phyloP scores from a whole-genome alignment of 2,113 vertebrate genomes.

The Euleptes europaea region DNA sequence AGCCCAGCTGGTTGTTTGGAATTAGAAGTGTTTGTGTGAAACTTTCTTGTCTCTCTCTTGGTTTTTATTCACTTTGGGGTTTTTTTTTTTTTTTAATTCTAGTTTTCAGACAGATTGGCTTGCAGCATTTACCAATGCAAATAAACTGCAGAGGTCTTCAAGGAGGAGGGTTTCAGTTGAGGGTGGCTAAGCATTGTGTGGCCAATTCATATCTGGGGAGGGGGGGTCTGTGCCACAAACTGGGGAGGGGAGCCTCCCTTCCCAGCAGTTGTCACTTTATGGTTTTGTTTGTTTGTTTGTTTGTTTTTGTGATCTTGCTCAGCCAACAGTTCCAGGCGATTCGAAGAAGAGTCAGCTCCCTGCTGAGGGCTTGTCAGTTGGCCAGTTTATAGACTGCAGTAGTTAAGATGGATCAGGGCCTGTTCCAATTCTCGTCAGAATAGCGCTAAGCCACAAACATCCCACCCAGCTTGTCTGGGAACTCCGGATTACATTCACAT shows the following conservation, averaged over 20 bases:
- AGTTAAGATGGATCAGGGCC: background rate
- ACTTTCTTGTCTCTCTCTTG: too few species aligned
- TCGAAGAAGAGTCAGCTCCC: background rate
- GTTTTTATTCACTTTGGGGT: too few species aligned
- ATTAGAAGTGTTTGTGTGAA: too few species aligned
- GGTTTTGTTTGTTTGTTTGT: too few species aligned
- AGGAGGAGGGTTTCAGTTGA: too few species aligned
- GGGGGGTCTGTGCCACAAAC: background rate
- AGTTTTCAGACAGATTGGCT: too few species aligned
- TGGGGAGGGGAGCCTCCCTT: background rate
- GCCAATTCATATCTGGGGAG: too few species aligned
- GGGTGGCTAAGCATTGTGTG: too few species aligned
- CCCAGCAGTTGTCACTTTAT: background rate
- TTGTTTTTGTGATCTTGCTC: accelerated
- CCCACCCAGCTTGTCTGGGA: background rate
- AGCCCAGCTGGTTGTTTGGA: background rate
- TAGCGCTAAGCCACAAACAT: background rate
- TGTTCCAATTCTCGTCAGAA: background rate
- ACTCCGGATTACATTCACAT: background rate
- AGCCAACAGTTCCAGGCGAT: background rate
- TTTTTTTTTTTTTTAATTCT: too few species aligned
- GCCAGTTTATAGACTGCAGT: background rate
- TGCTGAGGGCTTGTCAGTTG: background rate
- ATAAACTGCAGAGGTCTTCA: background rate
- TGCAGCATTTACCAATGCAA: too few species aligned